These are phyloP conservation scores for Heptranchias perlo DNA, from an alignment of 2,113 vertebrate genomes.

Conservation along the genomic window DNA sequence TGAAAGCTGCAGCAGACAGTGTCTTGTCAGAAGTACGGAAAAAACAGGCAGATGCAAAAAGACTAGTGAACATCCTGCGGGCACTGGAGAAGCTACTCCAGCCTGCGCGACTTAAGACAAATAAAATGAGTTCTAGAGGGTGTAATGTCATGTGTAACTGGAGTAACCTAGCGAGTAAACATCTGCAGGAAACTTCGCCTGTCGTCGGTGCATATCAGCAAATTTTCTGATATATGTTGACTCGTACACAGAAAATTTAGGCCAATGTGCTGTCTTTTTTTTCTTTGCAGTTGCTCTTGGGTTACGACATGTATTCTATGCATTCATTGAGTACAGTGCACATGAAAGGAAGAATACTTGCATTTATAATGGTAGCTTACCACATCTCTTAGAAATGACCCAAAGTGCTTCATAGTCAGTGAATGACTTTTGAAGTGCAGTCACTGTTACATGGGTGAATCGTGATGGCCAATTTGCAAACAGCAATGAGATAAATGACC, in stretches of 20 bases:
- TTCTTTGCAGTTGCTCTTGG: neutral
- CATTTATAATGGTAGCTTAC: too few species aligned
- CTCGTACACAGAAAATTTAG: neutral
- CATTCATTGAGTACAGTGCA: too few species aligned
- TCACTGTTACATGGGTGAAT: too few species aligned
- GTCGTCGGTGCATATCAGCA: neutral
- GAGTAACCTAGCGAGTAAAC: too few species aligned
- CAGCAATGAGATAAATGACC: too few species aligned
- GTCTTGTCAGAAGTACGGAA: constrained; percentile 89
- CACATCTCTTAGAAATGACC: too few species aligned
- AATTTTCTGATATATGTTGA: neutral
- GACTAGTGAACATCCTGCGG: constrained; percentile 77
- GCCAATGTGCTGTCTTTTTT: neutral
- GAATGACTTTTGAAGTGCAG: too few species aligned
- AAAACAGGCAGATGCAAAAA: constrained; percentile 85
- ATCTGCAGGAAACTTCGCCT: neutral
- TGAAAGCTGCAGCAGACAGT: constrained; percentile 81
- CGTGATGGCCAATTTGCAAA: too few species aligned
- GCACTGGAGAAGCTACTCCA: constrained; percentile 84
- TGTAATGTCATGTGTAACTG: neutral
- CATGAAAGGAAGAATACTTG: too few species aligned
- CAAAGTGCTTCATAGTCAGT: too few species aligned
- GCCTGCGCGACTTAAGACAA: too few species aligned
- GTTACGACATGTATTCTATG: too few species aligned
- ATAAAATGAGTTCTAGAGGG: neutral